Base-by-base conservation (phyloP, 1,140 invertebrate genomes). In the Cyphomyrmex costatus region DNA sequence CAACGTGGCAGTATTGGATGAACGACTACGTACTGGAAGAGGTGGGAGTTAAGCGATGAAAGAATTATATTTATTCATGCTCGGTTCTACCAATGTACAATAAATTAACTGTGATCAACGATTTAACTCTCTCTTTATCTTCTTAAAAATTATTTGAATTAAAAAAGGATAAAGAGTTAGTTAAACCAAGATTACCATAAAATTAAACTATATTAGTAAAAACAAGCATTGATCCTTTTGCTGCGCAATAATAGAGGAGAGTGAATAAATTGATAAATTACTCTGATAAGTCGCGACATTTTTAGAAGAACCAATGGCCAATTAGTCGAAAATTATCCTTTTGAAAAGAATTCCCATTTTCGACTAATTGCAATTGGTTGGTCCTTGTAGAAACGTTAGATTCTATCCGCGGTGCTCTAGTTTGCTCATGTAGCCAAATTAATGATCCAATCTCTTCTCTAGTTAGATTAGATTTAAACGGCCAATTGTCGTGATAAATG, bases 241-340 rank as follows among this genome's bases (percentile, higher is more conserved):
- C 21, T 14, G 33, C 12, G 10, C 36, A 36, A 82, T 46, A 21
- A 70, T n/a, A 16, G 16, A n/a, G 36, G 19, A 19, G 14, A 61
- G 53, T 24, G 42, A 2, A 16, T 24, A 24, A 80, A 33, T 73
- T 71, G 33, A 3, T 21, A 42, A 66, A 82, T 0, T 46, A 14
- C 33, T 66, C 27, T 14, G 61, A 68, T 30, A 56, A 66, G 30
- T 42, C 21, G n/a, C 2, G 60, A 19, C n/a, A 14, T n/a, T 79
- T 68, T 79, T 21, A 14, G 36, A 68, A 53, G 77, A 46, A 79
- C 0, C 14, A 49, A 6, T 5, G 10, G n/a, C 33, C 61, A 68
- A 56, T 68, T 79, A 53, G 8, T 79, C 8, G 10, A 36, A 79
- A 68, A 36, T 30, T 33, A 33, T 36, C 33, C 77, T 68, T 60